phyloP scores from a whole-genome alignment of 2,888 invertebrate species.

The Callyntrura sp. region DNA sequence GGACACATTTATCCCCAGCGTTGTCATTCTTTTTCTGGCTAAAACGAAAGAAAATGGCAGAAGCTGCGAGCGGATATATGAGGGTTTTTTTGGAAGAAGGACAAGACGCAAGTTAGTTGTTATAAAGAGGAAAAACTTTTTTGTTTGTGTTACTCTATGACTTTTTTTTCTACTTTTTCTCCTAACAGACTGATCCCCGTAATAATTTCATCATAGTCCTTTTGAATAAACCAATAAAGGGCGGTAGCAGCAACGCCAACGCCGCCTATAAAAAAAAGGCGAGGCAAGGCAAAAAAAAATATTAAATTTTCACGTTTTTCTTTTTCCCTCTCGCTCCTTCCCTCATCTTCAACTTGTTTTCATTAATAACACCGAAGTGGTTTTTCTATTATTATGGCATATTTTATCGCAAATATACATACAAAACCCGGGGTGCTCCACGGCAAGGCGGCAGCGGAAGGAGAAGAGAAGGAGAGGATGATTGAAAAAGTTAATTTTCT shows the following conservation, averaged over 20 bases:
- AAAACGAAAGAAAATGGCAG: neutral
- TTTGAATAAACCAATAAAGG: neutral
- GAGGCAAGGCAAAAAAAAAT: neutral
- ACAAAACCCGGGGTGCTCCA: neutral
- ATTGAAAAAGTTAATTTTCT: constrained; percentile 29
- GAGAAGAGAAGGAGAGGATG: neutral
- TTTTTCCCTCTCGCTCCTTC: neutral
- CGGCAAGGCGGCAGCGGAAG: neutral
- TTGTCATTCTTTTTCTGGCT: neutral
- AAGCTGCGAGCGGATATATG: neutral
- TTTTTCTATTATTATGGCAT: constrained; percentile 13
- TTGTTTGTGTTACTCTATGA: constrained; percentile 38
- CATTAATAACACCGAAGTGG: constrained; percentile 20
- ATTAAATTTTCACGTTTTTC: constrained; percentile 9
- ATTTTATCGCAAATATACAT: neutral
- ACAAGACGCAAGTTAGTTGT: too few species aligned
- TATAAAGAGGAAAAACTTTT: neutral
- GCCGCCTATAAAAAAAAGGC: neutral
- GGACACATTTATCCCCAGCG: neutral
- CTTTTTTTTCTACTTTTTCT: constrained; percentile 20
- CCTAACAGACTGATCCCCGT: neutral
- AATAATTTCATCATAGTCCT: neutral
- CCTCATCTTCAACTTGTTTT: constrained; percentile 14
- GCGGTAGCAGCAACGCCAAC: too few species aligned
- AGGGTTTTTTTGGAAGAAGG: neutral